Base-by-base conservation (phyloP, 2,113 vertebrate species). In the Ceuthmochares aereus region DNA sequence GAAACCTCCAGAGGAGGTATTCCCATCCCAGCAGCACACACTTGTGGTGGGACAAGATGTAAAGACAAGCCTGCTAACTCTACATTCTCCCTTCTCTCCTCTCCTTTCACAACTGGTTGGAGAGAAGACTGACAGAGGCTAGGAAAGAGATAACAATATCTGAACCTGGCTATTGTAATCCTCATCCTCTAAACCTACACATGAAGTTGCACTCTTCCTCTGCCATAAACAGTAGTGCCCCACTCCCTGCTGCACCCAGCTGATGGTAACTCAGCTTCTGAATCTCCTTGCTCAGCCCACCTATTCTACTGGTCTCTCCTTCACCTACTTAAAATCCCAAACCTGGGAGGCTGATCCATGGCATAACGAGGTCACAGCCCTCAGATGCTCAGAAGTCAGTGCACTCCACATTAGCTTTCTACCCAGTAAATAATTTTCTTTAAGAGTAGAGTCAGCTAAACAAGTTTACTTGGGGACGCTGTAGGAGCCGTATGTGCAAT, bases 161-260 rank as follows among this genome's bases (percentile, higher is more conserved):
- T 59, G 32, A 90, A 25, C 2, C 2, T 2, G 1, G 29, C 37
- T 81, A 40, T 34, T 1, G 0, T 14, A 14, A 66, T 6, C 12
- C 21, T 34, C 76, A 32, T 34, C 79, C 36, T 83, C 7, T 0
- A 0, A 89, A 17, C 3, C 23, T 10, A 21, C 0, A 0, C 1
- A 3, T 18, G 16, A 9, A 70, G 27, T 23, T 64, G 2, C 27
- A 22, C 27, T 73, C n/a, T 60, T 19, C 40, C 32, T 70, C 63
- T 37, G 45, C 26, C 32, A 66, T 14, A 15, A 47, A 25, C 5
- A 55, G 30, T 14, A 51, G 16, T 22, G 34, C 3, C 7, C 16
- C 54, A 91, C 43, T 40, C 5, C 1, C 10, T 0, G 0, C 16
- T 30, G 26, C n/a, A 76, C 7, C 2, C 3, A 80, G n/a, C 14